Evolutionary conservation across 2,113 vertebrate genomes (phyloP).

Genomic region (Takifugu flavidus): DNA sequence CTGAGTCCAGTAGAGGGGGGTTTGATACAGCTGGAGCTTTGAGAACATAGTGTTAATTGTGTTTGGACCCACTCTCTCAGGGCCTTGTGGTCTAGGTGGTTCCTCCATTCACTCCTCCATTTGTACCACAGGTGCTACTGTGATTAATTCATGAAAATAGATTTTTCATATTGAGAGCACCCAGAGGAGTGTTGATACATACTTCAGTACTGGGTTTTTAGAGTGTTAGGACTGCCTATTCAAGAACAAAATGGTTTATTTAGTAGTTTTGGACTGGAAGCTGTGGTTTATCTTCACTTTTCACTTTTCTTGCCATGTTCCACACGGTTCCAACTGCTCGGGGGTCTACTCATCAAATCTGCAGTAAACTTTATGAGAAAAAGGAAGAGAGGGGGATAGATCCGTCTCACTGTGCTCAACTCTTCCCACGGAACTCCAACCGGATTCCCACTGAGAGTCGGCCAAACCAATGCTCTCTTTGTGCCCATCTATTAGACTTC

Average conservation of each 20-base stretch:
- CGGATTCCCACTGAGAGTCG: constrained; percentile 52
- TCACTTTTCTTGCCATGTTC: background rate
- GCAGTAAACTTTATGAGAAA: constrained; percentile 28
- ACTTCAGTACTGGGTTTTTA: background rate
- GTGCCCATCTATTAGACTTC: constrained; percentile 50
- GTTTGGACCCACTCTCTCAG: constrained; percentile 22
- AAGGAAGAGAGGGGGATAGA: constrained; percentile 20
- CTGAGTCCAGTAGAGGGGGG: background rate
- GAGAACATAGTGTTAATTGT: constrained; percentile 1
- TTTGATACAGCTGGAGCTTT: background rate
- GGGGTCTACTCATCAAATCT: constrained; percentile 6
- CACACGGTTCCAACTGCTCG: background rate
- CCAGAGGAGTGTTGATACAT: too few species aligned
- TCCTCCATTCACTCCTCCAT: background rate
- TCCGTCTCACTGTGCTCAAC: constrained; percentile 42
- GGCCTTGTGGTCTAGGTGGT: constrained; percentile 9
- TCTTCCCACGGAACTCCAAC: constrained; percentile 61
- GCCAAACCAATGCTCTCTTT: constrained; percentile 63
- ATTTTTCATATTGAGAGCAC: too few species aligned
- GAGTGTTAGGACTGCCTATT: background rate
- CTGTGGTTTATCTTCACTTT: background rate
- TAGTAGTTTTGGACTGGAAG: background rate
- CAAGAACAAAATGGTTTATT: background rate
- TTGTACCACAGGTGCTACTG: constrained; percentile 47
- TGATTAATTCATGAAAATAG: background rate